Conservation (phyloP, 2,113 vertebrate genomes). For the Pelecanus crispus region DNA sequence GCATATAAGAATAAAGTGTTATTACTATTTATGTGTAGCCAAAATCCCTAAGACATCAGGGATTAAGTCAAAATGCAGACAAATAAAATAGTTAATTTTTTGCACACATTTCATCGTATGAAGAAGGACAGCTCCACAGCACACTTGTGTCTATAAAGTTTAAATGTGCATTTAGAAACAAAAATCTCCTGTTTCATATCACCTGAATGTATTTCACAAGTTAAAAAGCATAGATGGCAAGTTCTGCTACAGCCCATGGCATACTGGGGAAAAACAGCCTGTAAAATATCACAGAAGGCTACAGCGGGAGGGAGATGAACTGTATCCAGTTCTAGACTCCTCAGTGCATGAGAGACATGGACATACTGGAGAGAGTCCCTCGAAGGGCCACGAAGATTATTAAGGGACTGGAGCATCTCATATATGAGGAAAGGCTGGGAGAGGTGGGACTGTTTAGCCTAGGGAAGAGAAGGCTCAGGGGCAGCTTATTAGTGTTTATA, state of each 20-base stretch:
- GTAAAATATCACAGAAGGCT: background rate
- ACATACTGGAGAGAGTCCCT: background rate
- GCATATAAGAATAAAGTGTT: background rate
- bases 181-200: background rate
- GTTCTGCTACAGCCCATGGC: background rate
- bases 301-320: background rate
- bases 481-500: background rate
- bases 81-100: background rate
- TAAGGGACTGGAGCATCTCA: background rate
- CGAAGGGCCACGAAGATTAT: fast-evolving
- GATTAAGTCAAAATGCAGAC: background rate
- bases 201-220: background rate
- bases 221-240: background rate
- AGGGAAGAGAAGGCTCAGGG: background rate
- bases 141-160: background rate
- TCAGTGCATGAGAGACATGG: too few relatives aligned
- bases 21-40: background rate
- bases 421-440: background rate
- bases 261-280: background rate
- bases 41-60: background rate
- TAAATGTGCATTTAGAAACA: background rate
- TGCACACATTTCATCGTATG: background rate
- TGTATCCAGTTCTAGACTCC: background rate
- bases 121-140: background rate
- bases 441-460: background rate